Evolutionary conservation across 92 coral and sea anemone genomes (phyloP), one percentile per base, ranked within the genome.

Genomic region (Desmophyllum pertusum): DNA sequence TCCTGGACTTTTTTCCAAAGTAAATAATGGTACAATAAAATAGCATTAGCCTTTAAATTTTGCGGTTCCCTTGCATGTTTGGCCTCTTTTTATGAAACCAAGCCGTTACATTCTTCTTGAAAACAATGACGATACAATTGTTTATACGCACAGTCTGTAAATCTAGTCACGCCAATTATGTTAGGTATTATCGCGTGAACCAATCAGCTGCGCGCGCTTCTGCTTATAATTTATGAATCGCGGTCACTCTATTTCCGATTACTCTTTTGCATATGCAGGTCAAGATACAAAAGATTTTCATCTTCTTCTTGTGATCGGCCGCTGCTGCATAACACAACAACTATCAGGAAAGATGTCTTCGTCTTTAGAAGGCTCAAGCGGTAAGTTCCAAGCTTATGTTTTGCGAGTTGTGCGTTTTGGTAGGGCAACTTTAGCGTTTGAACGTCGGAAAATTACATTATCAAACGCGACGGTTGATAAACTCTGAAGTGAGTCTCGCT

Each of bases 161-260:
- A 70, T 42, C 61, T 17, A 35, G 86, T 82, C 86, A 82, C 86
- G 86, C 86, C 86, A 82, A 82, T 82, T 82, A 82, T 41, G 61
- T 18, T 10, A 9, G 61, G 78, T 5, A 82, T 82, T 72, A 61
- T 82, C 4, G 15, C 19, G 3, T 42, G 18, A 61, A 11, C 86
- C 86, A 82, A 82, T 82, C 57, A 73, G 46, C 52, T n/a, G 40
- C 41, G 31, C 70, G 86, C 30, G 40, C 19, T 72, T 57, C 42
- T n/a, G 42, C 79, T 55, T 25, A 82, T 82, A 70, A 82, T 71
- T 72, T 72, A 72, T 82, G 59, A 52, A 57, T 82, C 78, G 70
- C 79, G 79, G 86, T 82, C 86, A 82, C 79, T 71, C 31, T 10
- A 71, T 55, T 71, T 59, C 86, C 79, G 43, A 82, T 73, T 82